Conservation (phyloP, 2,888 invertebrate genomes). For the Apamea monoglypha region DNA sequence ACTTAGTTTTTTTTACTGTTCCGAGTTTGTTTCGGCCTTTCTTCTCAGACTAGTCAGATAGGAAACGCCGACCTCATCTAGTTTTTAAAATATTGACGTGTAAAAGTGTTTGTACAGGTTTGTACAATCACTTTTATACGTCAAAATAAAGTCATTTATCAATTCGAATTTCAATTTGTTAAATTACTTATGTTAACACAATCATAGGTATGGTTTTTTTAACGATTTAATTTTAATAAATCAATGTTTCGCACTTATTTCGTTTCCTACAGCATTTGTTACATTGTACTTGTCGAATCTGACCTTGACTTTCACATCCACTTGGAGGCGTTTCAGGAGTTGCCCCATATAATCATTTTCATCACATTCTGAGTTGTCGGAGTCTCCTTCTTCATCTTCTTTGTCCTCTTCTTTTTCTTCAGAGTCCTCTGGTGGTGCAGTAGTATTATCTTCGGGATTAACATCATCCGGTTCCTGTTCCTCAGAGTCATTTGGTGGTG, state of each 20-base stretch:
- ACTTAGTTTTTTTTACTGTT: no score
- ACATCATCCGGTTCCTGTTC: neutral
- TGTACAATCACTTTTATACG: no score
- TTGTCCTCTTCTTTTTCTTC: slow-evolving; percentile 39
- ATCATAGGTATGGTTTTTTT: neutral
- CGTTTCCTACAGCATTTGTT: slow-evolving; percentile 51
- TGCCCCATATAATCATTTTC: slow-evolving; percentile 75
- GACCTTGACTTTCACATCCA: slow-evolving; percentile 83
- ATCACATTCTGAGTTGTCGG: slow-evolving; percentile 56
- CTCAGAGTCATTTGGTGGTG: neutral
- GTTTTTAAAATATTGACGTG: no score
- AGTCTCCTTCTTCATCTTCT: slow-evolving; percentile 51
- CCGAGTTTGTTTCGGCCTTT: no score
- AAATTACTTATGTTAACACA: no score
- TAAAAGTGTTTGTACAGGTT: no score
- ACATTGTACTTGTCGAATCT: slow-evolving; percentile 61
- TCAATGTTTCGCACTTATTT: neutral
- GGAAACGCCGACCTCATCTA: no score
- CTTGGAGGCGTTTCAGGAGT: slow-evolving; percentile 80
- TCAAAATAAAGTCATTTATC: no score
- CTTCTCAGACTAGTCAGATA: no score
- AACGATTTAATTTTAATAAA: neutral
- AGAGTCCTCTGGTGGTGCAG: slow-evolving; percentile 37
- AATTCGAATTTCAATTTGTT: neutral
- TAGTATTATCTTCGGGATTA: neutral